Base-by-base conservation (phyloP, 2,113 vertebrate species). In the Ctenodactylus gundi region DNA sequence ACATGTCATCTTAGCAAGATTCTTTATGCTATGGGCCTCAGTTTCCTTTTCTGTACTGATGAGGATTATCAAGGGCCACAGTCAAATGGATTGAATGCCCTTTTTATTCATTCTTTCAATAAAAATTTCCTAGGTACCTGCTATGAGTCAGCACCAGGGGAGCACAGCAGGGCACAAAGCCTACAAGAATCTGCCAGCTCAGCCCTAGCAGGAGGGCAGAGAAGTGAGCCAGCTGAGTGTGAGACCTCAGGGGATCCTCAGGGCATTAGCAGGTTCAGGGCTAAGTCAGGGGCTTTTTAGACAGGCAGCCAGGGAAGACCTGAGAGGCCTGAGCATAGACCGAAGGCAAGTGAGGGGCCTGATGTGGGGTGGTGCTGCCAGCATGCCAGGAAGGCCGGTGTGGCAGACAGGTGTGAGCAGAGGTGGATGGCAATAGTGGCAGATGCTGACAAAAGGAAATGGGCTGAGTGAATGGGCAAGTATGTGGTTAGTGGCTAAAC, bases 11-110 rank as follows among this genome's bases (percentile, higher is more conserved):
- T 34, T 36, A 23, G 46, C 53, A 39, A 51, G 60, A 62, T 46
- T 77, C 41, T 78, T 34, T 41, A 29, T 65, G 23, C 62, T 44
- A 11, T 34, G 23, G 65, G 39, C 82, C 76, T 93, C n/a, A 4
- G 23, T 84, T 81, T 87, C 64, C 76, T 91, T 78, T 60, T 62
- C 77, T 85, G 36, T 80, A n/a, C 65, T 34, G n/a, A 23, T 57
- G 39, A 44, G 36, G 34, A 73, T 62, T 41, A 13, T 9, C 10
- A 20, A 23, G 7, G 25, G 14, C 4, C 53, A 53, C 29, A 72
- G 27, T 31, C 8, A 36, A 46, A 65, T n/a, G 62, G 27, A 49
- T 39, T 51, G 8, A 5, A 15, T 49, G 36, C 31, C 7, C 31
- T 82, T n/a, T n/a, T 44, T 27, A 20, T 64, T 86, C 7, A 8